phyloP scores from a whole-genome alignment of 2,888 invertebrate genomes.

The Nemapogon koenigi region DNA sequence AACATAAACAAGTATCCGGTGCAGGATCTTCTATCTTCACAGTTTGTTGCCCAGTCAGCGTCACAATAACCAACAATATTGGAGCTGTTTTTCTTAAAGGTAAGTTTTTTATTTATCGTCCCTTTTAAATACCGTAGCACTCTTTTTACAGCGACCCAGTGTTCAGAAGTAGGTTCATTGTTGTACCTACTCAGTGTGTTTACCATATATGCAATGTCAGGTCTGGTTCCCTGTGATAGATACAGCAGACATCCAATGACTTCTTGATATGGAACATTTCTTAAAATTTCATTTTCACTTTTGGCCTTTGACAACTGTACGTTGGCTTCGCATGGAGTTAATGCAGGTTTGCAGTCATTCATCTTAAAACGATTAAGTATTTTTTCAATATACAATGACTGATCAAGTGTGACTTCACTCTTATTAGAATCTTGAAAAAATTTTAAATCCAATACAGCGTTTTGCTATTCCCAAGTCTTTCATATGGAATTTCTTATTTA shows the following conservation, averaged over 20 bases:
- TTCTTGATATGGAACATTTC: too few species aligned
- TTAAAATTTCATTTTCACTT: constrained; percentile 2
- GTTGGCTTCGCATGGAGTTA: constrained; percentile 6
- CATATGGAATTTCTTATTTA: constrained; percentile 11
- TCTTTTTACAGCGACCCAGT: too few species aligned
- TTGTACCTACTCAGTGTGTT: constrained; percentile 15
- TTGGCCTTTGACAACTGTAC: constrained; percentile 11
- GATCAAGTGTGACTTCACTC: constrained; percentile 8
- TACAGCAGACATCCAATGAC: too few species aligned
- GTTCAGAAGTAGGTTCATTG: constrained; percentile 8
- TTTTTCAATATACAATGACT: constrained; percentile 12
- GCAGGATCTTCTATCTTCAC: constrained; percentile 15
- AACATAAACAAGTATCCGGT: constrained; percentile 20
- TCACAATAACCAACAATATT: constrained; percentile 17
- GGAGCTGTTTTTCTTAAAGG: too few species aligned
- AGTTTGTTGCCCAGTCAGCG: too few species aligned
- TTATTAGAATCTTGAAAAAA: constrained; percentile 2
- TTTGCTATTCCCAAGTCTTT: constrained; percentile 11
- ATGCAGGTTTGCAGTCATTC: constrained; percentile 9
- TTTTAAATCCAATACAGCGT: constrained; percentile 10
- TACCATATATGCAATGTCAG: too few species aligned
- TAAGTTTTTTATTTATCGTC: too few species aligned
- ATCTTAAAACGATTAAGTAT: constrained; percentile 11
- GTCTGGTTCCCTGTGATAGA: too few species aligned
- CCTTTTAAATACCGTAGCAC: too few species aligned